Evolutionary conservation across 2,113 vertebrate genomes (phyloP).

Genomic region (Saimiri boliviensis): DNA sequence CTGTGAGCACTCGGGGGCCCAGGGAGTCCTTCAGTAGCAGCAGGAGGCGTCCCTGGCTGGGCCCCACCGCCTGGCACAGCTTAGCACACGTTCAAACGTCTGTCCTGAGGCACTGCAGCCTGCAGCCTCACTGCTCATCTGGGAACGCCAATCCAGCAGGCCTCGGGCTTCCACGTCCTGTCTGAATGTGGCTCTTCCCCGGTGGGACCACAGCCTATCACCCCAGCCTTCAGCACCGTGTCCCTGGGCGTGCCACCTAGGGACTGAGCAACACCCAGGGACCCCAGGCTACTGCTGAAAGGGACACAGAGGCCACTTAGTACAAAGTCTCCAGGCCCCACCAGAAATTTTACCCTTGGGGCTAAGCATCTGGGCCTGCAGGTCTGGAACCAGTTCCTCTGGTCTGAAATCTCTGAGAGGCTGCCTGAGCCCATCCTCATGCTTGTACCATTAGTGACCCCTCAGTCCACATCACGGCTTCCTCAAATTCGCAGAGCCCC

Average conservation of each 20-base stretch:
- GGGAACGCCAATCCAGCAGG: slow-evolving; percentile 54
- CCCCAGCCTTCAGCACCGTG: not conserved
- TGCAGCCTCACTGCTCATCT: slow-evolving; percentile 19
- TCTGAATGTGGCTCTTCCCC: slow-evolving; percentile 77
- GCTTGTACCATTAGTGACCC: not conserved
- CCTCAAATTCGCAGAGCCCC: not conserved
- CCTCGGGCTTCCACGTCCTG: slow-evolving; percentile 40
- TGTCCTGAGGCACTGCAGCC: slow-evolving; percentile 60
- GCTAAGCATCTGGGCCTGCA: not conserved
- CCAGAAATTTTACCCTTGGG: not conserved
- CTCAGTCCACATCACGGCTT: not conserved
- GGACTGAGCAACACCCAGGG: rapidly evolving
- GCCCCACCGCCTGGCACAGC: not conserved
- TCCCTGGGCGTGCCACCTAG: rapidly evolving
- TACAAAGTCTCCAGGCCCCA: not conserved
- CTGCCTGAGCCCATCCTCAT: not conserved
- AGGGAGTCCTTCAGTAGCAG: not conserved
- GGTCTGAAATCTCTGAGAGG: not conserved
- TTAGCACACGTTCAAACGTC: not conserved
- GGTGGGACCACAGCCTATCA: not conserved
- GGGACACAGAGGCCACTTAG: not conserved
- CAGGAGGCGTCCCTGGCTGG: not conserved
- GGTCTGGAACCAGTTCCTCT: not conserved
- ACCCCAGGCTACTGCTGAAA: not conserved
- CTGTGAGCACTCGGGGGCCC: not conserved